Evolutionary conservation across 2,888 invertebrate genomes (phyloP), one percentile per base, ranked within the genome.

Genomic region (Mantis religiosa): DNA sequence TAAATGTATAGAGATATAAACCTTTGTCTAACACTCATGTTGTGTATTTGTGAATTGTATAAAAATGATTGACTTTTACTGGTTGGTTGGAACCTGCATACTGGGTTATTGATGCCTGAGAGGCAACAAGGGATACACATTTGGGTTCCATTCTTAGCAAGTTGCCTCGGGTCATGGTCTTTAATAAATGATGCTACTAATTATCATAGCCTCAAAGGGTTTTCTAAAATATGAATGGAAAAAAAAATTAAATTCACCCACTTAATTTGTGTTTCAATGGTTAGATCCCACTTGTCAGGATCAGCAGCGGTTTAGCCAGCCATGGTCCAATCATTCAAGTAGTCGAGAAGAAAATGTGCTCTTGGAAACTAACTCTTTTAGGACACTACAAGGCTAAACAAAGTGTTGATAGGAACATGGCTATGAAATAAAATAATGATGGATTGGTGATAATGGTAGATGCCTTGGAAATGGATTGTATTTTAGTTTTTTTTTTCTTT

Each of bases 31-130:
- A 88, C 28, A 85, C 81, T 82, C 85, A 88, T 89, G 89, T 85
- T 87, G 89, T 89, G 84, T 89, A 89, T 89, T 89, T 89, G 89
- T 89, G 88, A 88, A 84, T 84, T 85, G 84, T 88, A 89, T 84
- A 87, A 82, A 84, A 86, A 82, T 41, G 54, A 84, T 87, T 89
- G 86, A 87, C 87, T 89, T 87, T 87, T 87, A 30, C 84, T 82
- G 85, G 82, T 47, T 88, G 88, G 82, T 82, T 87, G 87, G 87
- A 87, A 87, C 82, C 83, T 87, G 82, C 54, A 71, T 71, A 71
- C 25, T 71, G 6, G 54, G 54, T 71, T 71, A 71, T 71, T 71
- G 54, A 86, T 71, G 86, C 71, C 54, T 86, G 86, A 71, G 47
- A 86, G 71, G 28, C 47, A 86, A 30, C 47, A 71, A 30, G 47